Conservation (phyloP, 2,888 invertebrate species). For the Malthinus flaveolus region DNA sequence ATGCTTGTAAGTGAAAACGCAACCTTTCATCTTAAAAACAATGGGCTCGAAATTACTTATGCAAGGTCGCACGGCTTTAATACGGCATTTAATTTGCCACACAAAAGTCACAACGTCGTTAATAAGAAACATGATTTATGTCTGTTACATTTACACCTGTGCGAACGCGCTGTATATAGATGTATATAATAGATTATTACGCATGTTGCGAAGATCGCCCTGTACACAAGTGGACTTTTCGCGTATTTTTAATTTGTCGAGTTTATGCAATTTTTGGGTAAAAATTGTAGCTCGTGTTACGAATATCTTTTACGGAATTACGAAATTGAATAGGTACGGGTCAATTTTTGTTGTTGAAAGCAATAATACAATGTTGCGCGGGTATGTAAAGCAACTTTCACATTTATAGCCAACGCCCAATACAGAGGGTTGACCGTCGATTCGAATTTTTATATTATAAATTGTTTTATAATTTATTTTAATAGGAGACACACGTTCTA, state of each 20-base stretch:
- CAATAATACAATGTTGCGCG: not conserved
- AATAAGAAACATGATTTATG: too few species aligned
- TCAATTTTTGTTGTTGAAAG: slow-evolving; percentile 15
- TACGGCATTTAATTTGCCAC: not conserved
- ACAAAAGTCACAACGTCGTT: not conserved
- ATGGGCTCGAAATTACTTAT: slow-evolving; percentile 22
- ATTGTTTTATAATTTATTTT: slow-evolving; percentile 3
- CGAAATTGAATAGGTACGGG: slow-evolving; percentile 7
- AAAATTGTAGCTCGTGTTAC: not conserved
- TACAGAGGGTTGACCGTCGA: slow-evolving; percentile 11
- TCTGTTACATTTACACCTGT: not conserved
- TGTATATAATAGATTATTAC: too few species aligned
- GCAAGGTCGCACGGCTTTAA: slow-evolving; percentile 26
- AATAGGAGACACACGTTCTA: slow-evolving; percentile 3
- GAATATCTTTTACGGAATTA: slow-evolving; percentile 2
- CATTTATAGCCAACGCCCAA: slow-evolving; percentile 21
- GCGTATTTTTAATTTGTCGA: too few species aligned
- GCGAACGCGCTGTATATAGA: too few species aligned
- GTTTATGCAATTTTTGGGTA: slow-evolving; percentile 2
- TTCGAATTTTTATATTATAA: slow-evolving; percentile 4
- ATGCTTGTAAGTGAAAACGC: slow-evolving; percentile 19
- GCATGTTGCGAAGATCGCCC: too few species aligned
- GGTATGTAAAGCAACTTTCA: slow-evolving; percentile 19
- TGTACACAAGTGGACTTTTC: too few species aligned
- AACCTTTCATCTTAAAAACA: slow-evolving; percentile 27